Conservation (phyloP, 2,113 vertebrate genomes). For the Gobius niger region DNA sequence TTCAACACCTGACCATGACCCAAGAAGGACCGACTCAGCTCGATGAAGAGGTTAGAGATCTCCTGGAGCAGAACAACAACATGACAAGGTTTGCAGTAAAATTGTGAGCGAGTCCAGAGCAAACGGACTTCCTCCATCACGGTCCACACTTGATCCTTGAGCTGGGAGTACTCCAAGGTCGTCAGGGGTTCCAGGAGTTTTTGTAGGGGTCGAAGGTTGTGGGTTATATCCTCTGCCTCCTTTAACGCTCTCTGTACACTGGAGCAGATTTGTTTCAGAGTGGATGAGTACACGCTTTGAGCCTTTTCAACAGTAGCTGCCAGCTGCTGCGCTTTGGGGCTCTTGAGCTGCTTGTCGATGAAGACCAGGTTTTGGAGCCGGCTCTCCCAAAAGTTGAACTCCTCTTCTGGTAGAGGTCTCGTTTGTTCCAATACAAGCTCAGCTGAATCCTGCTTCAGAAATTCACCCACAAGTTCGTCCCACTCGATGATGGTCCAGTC, state of each 20-base stretch:
- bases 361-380: background rate
- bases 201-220: background rate
- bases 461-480: background rate
- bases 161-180: background rate
- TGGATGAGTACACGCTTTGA: background rate
- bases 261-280: background rate
- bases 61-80: conserved; percentile 77
- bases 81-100: conserved; percentile 70
- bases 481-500: background rate
- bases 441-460: background rate
- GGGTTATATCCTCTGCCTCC: background rate
- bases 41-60: conserved; percentile 80
- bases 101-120: conserved; percentile 19
- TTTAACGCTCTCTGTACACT: background rate
- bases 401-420: background rate
- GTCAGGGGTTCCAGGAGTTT: background rate
- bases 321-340: background rate
- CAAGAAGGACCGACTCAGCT: conserved; percentile 41
- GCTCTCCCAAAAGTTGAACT: background rate
- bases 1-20: background rate
- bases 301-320: background rate
- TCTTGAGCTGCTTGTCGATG: background rate
- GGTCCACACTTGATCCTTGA: background rate
- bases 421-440: background rate
- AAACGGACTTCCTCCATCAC: background rate